Percentiles rank a stretch among this genome's conserved stretches.
These are phyloP conservation scores for Myotis davidii DNA, from an alignment of 2,113 vertebrate genomes.

Conservation along the genomic window DNA sequence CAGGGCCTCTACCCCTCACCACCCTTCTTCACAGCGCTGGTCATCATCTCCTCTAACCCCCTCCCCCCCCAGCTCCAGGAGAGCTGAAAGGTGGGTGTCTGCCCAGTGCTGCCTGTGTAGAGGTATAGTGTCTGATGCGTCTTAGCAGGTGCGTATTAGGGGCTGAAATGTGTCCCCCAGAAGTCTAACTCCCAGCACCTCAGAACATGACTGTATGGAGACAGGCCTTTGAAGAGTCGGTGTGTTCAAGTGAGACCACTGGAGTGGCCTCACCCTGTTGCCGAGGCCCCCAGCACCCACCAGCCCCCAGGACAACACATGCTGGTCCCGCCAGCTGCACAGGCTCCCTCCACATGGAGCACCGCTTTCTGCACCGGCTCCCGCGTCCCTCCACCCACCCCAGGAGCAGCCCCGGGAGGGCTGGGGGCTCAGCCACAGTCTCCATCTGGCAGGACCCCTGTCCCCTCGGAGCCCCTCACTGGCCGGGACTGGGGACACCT, in stretches of 20 bases:
- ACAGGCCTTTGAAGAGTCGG: background rate
- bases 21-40: too few relatives aligned
- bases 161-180: background rate
- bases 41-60: background rate
- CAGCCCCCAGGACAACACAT: background rate
- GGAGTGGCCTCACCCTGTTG: background rate
- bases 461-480: background rate
- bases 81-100: background rate
- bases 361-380: too few relatives aligned
- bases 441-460: background rate
- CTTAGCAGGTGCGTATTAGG: background rate
- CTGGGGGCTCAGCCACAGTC: background rate
- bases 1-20: accelerated
- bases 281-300: background rate
- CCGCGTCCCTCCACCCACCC: too few relatives aligned
- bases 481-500: background rate
- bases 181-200: background rate
- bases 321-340: background rate
- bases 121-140: too few relatives aligned
- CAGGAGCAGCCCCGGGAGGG: background rate
- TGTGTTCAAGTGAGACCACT: background rate
- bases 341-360: background rate
- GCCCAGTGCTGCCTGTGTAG: background rate
- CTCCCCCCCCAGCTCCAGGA: background rate
- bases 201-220: background rate